These are phyloP conservation scores for Oryzias dopingdopingensis DNA, from an alignment of 2,797 vertebrate genomes.

Conservation along the genomic window DNA sequence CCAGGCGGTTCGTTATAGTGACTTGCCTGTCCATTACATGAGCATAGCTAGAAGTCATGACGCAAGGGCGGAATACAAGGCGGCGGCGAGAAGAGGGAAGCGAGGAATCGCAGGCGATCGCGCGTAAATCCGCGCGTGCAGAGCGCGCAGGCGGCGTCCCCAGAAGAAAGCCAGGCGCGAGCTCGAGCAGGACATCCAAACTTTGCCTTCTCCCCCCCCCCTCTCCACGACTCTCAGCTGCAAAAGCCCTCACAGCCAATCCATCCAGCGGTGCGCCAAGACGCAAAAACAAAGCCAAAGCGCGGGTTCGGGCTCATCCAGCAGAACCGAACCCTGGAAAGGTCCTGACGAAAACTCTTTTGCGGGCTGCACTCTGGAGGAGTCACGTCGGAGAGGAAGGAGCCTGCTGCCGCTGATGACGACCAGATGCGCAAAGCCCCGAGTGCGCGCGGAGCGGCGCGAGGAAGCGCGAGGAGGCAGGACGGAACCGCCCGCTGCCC, in stretches of 20 bases:
- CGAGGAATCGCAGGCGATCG: conserved; percentile 4
- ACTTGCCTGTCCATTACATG: conserved; percentile 93
- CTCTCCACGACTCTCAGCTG: conserved; percentile 13
- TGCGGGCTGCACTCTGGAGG: conserved; percentile 42
- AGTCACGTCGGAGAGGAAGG: conserved; percentile 78
- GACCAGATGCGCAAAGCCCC: conserved; percentile 79
- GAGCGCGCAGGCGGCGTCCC: conserved; percentile 49
- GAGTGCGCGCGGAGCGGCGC: conserved; percentile 12
- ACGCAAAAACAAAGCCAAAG: no score
- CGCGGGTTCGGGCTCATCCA: no score
- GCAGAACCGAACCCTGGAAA: no score
- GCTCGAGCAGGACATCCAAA: conserved; percentile 32
- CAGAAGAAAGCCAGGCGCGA: conserved; percentile 35
- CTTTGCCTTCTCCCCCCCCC: conserved; percentile 59
- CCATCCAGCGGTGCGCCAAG: conserved; percentile 46
- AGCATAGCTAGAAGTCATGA: conserved; percentile 96
- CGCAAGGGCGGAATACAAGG: conserved; percentile 54
- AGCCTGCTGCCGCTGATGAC: conserved; percentile 72
- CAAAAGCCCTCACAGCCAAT: conserved; percentile 35
- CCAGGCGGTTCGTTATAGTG: conserved; percentile 87
- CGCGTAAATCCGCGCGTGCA: conserved; percentile 63
- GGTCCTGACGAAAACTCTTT: no score
- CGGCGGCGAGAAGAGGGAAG: conserved; percentile 12
- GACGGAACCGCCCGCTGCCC: background rate
- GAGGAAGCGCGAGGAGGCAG: background rate